phyloP scores from a whole-genome alignment of 2,888 invertebrate species.

The Drosophila setosimentum region DNA sequence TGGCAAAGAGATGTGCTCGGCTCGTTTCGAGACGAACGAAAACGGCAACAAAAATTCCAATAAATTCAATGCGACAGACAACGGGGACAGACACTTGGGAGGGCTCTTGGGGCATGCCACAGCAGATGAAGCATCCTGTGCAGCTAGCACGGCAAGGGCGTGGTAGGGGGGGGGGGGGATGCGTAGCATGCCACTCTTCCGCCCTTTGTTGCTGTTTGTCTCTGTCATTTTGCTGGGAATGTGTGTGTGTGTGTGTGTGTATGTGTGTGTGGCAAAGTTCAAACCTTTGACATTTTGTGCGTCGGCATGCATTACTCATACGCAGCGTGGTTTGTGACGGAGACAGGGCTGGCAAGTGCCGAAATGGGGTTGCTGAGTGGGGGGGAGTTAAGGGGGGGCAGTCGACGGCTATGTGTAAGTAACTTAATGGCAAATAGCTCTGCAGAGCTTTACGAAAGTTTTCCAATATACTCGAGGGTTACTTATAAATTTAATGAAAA shows the following conservation, averaged over 20 bases:
- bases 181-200: slow-evolving; percentile 8
- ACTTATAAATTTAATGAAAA: slow-evolving; percentile 78
- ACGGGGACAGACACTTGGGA: slow-evolving; percentile 72
- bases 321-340: slow-evolving; percentile 55
- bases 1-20: slow-evolving; percentile 51
- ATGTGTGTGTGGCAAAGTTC: slow-evolving; percentile 72
- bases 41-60: slow-evolving; percentile 77
- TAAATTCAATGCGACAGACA: slow-evolving; percentile 81
- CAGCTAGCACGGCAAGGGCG: slow-evolving; percentile 19
- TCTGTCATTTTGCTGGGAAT: slow-evolving; percentile 54
- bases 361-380: too few species aligned
- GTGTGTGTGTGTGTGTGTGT: slow-evolving; percentile 78
- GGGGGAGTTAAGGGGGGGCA: too few species aligned
- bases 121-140: slow-evolving; percentile 43
- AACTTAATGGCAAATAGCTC: slow-evolving; percentile 59
- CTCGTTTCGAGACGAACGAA: slow-evolving; percentile 23
- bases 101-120: slow-evolving; percentile 77
- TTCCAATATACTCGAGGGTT: slow-evolving; percentile 60
- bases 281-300: slow-evolving; percentile 79
- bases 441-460: slow-evolving; percentile 59
- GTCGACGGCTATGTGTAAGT: slow-evolving; percentile 43
- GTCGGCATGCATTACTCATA: slow-evolving; percentile 78
- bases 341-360: neutral
- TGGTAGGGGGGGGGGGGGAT: too few species aligned
- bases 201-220: slow-evolving; percentile 51